Percentiles rank a stretch among this genome's conserved stretches.
These are phyloP conservation scores for Lindbergichthys nudifrons DNA, from an alignment of 2,797 vertebrate genomes.

Conservation along the genomic window DNA sequence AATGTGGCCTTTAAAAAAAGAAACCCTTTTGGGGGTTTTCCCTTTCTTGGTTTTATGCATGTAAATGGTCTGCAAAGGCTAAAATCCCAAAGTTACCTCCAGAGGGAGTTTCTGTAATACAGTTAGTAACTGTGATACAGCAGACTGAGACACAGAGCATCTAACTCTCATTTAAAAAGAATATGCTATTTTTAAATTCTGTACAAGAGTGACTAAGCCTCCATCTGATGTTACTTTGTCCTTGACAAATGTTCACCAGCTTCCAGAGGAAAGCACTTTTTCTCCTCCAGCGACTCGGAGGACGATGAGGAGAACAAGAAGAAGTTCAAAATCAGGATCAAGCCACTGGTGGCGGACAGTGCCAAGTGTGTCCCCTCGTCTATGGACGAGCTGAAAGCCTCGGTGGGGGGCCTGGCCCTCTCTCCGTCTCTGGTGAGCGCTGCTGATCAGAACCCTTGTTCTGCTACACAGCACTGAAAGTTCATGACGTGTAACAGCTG, in stretches of 20 bases:
- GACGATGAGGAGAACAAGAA: slow-evolving; percentile 95
- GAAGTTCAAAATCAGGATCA: slow-evolving; percentile 98
- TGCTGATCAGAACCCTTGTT: slow-evolving; percentile 18
- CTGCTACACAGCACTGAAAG: slow-evolving; percentile 1
- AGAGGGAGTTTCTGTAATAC: not conserved
- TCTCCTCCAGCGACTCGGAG: slow-evolving; percentile 97
- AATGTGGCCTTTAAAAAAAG: no score
- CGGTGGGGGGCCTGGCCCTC: slow-evolving; percentile 93
- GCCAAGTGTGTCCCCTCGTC: slow-evolving; percentile 88
- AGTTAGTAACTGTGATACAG: slow-evolving; percentile 41
- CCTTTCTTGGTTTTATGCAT: no score
- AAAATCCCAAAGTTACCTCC: no score
- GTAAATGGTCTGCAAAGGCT: no score
- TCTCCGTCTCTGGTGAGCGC: slow-evolving; percentile 95
- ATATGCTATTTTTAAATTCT: slow-evolving; percentile 5
- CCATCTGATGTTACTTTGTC: slow-evolving; percentile 55
- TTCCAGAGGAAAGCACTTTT: slow-evolving; percentile 93
- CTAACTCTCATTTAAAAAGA: not conserved
- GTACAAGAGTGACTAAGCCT: not conserved
- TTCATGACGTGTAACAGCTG: slow-evolving; percentile 4
- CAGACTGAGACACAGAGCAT: slow-evolving; percentile 19
- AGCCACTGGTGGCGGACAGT: slow-evolving; percentile 91
- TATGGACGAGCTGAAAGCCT: slow-evolving; percentile 95
- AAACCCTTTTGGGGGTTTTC: no score
- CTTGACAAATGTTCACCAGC: slow-evolving; percentile 90